Evolutionary conservation across 2,113 vertebrate genomes (phyloP), one percentile per base, ranked within the genome.

Genomic region (Hiodon alosoides): DNA sequence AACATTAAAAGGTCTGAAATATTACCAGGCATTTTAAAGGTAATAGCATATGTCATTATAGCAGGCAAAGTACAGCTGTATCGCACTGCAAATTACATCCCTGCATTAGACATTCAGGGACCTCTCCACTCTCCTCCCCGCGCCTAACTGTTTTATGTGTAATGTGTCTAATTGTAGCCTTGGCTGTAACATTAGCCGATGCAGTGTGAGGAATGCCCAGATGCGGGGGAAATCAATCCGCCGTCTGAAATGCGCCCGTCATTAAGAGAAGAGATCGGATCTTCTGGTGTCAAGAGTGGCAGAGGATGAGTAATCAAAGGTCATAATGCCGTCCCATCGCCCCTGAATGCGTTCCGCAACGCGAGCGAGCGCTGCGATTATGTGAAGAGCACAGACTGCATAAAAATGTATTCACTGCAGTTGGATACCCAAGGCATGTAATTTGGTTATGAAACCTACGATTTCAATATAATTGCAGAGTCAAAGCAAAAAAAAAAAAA

Each of bases 401-500:
- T 57, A 57, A 57, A 31, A 57, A 57, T 10, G 10, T 57, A 57
- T 7, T 7, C 60, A 80, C 80, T 81, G 76, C 69, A 79, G 80
- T 82, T 76, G 71, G 75, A 84, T 79, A 82, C 85, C 82, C 83
- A 85, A 86, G 78, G 75, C 75, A 74, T 69, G 70, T 13, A 80
- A 79, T 74, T 78, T 86, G 81, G 84, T 84, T 86, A 77, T 75
- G 78, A 79, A 83, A 82, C 80, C 64, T 73, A 80, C 83, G 86
- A 73, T 82, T 86, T 84, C 67, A 64, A 70, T 75, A 69, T 78
- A 82, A 76, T 77, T 60, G 77, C 78, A 73, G 83, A 82, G 78
- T 31, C 81, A 84, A 80, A 80, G 73, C 76, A 71, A 48, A 71
- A 48, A 80, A 64, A 64, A 61, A n/a, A 64, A n/a, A 2, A 2